Evolutionary conservation across 1,140 invertebrate species (phyloP).

Genomic region (Psix sp.): DNA sequence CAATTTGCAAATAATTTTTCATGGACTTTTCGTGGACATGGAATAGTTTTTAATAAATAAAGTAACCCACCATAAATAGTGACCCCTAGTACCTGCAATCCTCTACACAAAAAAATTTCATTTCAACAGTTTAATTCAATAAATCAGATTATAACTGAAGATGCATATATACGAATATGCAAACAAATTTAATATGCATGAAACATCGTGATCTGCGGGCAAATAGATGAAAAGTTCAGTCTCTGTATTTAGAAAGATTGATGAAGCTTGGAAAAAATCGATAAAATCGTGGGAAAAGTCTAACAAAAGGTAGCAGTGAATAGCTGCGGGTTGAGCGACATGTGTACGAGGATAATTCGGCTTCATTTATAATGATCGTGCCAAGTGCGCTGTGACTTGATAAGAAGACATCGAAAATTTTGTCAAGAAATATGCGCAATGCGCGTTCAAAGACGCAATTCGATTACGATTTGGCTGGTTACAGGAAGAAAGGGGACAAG

Average conservation of each 20-base stretch:
- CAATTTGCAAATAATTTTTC: too few relatives aligned
- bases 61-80: too few relatives aligned
- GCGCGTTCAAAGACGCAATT: conserved; percentile 44
- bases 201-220: not conserved
- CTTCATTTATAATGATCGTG: conserved; percentile 47
- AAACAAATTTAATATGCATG: conserved; percentile 7
- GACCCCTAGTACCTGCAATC: too few relatives aligned
- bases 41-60: too few relatives aligned
- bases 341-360: conserved; percentile 41
- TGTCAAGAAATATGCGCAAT: conserved; percentile 37
- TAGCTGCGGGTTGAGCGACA: conserved; percentile 30
- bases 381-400: conserved; percentile 37
- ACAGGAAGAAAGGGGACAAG: conserved; percentile 38
- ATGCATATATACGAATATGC: not conserved
- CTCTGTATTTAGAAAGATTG: conserved; percentile 21
- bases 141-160: not conserved
- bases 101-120: too few relatives aligned
- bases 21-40: too few relatives aligned
- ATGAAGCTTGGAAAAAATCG: conserved; percentile 26
- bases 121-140: too few relatives aligned
- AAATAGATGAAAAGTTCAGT: conserved; percentile 1
- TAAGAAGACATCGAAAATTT: conserved; percentile 32
- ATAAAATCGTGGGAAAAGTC: conserved; percentile 35
- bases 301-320: conserved; percentile 35
- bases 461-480: conserved; percentile 34